Evolutionary conservation across 1,140 invertebrate genomes (phyloP).

Genomic region (Drosophila malerkotliana): DNA sequence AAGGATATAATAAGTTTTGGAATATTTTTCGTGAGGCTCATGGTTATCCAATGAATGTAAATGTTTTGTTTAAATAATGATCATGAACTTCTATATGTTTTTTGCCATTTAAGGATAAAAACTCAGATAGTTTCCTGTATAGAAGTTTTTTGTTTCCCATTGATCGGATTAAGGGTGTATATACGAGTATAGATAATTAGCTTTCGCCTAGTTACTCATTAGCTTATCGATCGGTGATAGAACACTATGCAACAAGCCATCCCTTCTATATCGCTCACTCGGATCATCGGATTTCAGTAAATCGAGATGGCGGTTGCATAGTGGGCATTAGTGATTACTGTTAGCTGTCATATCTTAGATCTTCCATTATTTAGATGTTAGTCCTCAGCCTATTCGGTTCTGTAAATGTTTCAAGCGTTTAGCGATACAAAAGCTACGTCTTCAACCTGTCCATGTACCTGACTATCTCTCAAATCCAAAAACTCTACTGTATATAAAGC

Average conservation of each 20-base stretch:
- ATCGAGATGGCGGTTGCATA: constrained; percentile 12
- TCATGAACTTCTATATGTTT: neutral
- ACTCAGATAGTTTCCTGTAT: neutral
- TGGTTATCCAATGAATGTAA: neutral
- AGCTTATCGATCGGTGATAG: constrained; percentile 59
- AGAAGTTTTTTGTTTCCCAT: neutral
- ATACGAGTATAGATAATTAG: constrained; percentile 22
- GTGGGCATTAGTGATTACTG: constrained; percentile 47
- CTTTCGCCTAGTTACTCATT: constrained; percentile 32
- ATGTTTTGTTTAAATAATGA: neutral
- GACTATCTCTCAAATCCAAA: constrained; percentile 43
- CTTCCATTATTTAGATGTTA: constrained; percentile 65
- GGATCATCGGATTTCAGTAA: constrained; percentile 2
- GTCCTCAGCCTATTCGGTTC: constrained; percentile 7
- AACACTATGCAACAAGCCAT: constrained; percentile 38
- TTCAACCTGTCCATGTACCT: constrained; percentile 79
- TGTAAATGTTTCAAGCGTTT: constrained; percentile 51
- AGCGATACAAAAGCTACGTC: constrained; percentile 57
- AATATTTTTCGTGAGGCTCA: neutral
- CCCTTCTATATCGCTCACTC: constrained; percentile 1
- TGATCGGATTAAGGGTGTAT: neutral
- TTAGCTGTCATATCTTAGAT: constrained; percentile 72
- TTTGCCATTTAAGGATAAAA: neutral
- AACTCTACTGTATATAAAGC: constrained; percentile 28
- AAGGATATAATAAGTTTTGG: neutral